These are phyloP conservation scores for Wiebesia pumilae DNA, from an alignment of 1,140 invertebrate species.

Conservation along the genomic window DNA sequence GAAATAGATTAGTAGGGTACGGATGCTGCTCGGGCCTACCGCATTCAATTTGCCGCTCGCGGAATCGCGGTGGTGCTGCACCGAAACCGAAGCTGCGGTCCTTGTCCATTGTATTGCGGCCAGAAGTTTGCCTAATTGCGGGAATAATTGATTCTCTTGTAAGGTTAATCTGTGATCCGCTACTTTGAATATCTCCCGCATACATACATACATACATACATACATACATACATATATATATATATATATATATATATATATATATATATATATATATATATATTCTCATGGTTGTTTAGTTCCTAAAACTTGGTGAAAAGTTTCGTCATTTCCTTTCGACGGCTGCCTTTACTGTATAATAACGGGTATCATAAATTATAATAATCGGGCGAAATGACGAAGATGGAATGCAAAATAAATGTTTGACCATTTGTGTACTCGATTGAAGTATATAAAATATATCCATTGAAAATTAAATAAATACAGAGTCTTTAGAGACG, in stretches of 20 bases:
- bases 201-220: too few species aligned
- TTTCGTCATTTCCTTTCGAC: background rate
- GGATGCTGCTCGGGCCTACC: slow-evolving; percentile 39
- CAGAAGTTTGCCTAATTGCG: slow-evolving; percentile 50
- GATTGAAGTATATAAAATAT: too few species aligned
- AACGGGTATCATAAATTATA: background rate
- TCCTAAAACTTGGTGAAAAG: background rate
- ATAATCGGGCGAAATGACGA: background rate
- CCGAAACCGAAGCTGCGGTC: slow-evolving; percentile 4
- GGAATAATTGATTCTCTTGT: slow-evolving; percentile 50
- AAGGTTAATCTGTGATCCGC: background rate
- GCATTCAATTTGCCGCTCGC: slow-evolving; percentile 44
- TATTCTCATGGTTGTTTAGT: background rate
- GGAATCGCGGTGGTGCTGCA: slow-evolving; percentile 29
- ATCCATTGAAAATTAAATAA: too few species aligned
- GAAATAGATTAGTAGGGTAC: slow-evolving; percentile 51
- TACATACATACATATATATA: too few species aligned
- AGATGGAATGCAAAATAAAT: too few species aligned
- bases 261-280: too few species aligned
- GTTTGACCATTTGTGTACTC: too few species aligned
- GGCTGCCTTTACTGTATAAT: background rate
- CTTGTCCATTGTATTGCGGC: slow-evolving; percentile 37
- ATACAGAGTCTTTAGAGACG: too few species aligned
- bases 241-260: too few species aligned
- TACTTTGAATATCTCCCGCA: slow-evolving; percentile 45